phyloP scores from a whole-genome alignment of 2,797 vertebrate genomes.

The Amblyraja radiata region DNA sequence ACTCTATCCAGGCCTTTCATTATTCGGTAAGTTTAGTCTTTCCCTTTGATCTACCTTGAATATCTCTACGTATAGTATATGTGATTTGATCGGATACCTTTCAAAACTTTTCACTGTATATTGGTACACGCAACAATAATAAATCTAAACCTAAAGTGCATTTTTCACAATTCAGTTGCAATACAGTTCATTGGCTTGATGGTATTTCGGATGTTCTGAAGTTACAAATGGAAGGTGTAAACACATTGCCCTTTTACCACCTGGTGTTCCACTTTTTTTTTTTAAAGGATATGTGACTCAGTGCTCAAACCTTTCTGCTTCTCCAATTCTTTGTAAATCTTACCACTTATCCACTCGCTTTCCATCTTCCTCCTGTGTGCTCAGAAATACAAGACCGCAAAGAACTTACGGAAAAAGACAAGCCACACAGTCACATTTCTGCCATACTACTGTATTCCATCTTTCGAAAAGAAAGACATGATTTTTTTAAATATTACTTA shows the following conservation, averaged over 20 bases:
- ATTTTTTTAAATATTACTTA: slow-evolving; percentile 99
- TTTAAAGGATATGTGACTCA: neutral
- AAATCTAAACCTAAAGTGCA: no score
- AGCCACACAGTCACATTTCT: slow-evolving; percentile 53
- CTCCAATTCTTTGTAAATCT: neutral
- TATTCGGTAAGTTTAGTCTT: no score
- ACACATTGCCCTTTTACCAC: neutral
- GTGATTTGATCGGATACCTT: no score
- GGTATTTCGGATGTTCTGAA: neutral
- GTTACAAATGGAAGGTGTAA: neutral
- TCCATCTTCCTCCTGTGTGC: neutral
- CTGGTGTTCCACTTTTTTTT: neutral
- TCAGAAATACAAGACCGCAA: neutral
- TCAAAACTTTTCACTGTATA: no score
- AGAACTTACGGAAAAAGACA: slow-evolving; percentile 6
- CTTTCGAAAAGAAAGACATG: slow-evolving; percentile 99
- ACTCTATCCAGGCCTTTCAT: no score
- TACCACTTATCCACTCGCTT: neutral
- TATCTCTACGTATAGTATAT: no score
- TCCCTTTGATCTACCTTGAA: no score
- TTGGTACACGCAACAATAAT: no score
- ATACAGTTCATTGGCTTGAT: neutral
- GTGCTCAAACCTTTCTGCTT: neutral
- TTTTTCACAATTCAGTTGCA: neutral
- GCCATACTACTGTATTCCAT: slow-evolving; percentile 99